phyloP scores from a whole-genome alignment of 2,888 invertebrate genomes.

The Norana najaformis region DNA sequence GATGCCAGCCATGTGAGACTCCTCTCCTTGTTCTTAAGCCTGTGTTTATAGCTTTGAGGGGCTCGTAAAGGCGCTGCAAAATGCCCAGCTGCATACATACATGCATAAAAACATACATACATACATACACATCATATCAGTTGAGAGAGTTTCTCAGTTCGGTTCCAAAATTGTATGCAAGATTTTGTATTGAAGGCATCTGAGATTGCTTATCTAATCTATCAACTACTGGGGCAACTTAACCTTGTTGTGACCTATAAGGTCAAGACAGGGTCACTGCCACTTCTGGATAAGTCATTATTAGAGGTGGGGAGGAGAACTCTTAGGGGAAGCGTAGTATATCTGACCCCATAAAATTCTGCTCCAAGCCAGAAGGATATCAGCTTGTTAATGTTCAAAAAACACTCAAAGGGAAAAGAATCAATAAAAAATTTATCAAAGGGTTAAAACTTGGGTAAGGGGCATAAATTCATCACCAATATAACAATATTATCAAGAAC shows the following conservation, averaged over 20 bases:
- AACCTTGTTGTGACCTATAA: neutral
- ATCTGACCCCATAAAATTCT: neutral
- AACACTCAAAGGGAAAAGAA: neutral
- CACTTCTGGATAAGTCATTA: neutral
- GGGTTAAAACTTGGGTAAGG: neutral
- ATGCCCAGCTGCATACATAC: neutral
- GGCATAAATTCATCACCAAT: neutral
- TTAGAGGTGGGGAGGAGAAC: no score
- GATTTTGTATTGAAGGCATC: neutral
- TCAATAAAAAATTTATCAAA: conserved; percentile 3
- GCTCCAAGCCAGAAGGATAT: neutral
- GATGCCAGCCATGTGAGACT: neutral
- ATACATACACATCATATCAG: no score
- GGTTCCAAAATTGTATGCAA: neutral
- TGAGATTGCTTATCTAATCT: conserved; percentile 5
- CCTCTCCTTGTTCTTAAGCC: neutral
- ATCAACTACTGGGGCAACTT: neutral
- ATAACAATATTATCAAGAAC: neutral
- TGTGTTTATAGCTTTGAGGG: no score
- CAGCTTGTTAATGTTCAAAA: neutral
- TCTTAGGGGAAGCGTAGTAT: neutral
- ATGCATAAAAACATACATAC: neutral
- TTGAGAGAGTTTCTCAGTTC: no score
- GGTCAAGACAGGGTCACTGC: neutral
- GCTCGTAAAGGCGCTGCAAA: no score